Evolutionary conservation across 1,140 invertebrate species (phyloP).

Genomic region (Whitmania pigra): DNA sequence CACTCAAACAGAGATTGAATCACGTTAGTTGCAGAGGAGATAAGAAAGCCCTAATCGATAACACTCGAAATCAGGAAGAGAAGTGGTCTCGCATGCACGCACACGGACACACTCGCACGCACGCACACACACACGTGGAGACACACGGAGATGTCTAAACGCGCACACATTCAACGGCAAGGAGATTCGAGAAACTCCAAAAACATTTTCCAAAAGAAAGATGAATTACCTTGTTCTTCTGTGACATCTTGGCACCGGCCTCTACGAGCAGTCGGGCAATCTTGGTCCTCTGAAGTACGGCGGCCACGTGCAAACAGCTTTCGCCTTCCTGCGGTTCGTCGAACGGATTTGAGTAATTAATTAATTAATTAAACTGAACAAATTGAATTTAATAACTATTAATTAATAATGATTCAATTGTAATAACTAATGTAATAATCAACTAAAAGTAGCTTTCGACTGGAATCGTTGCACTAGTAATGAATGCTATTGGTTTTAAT

Average conservation of each 20-base stretch:
- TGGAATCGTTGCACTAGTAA: background rate
- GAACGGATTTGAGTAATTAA: background rate
- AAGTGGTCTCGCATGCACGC: background rate
- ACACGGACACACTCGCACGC: background rate
- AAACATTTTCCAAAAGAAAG: background rate
- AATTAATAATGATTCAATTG: background rate
- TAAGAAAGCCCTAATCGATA: background rate
- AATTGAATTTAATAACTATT: background rate
- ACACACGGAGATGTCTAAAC: background rate
- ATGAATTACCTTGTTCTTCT: conserved; percentile 60
- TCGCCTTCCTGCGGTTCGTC: conserved; percentile 63
- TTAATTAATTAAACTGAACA: background rate
- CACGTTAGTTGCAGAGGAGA: background rate
- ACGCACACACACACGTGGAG: background rate
- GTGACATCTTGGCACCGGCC: conserved; percentile 61
- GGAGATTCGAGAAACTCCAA: background rate
- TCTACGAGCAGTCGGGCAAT: conserved; percentile 78
- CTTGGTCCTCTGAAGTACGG: conserved; percentile 81
- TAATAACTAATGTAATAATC: no score
- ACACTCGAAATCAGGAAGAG: background rate
- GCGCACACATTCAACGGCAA: background rate
- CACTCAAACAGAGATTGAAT: background rate
- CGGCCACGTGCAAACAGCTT: conserved; percentile 78
- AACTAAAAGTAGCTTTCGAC: background rate
- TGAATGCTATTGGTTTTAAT: background rate